A percentile compares a stretch with the other conserved stretches of the same genome.
Conservation (phyloP, 2,888 invertebrate species). For the Serripes groenlandicus region DNA sequence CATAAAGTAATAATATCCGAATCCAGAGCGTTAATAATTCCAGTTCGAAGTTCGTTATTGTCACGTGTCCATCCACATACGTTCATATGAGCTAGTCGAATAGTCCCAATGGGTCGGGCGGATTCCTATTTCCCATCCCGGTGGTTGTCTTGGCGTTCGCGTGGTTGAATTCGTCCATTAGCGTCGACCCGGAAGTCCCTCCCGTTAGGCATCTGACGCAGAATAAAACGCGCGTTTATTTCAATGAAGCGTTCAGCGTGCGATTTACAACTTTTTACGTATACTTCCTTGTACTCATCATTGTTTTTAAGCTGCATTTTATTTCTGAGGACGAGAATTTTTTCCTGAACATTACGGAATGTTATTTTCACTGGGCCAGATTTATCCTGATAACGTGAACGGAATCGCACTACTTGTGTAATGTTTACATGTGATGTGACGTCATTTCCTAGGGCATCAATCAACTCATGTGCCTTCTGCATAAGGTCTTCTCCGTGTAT, state of each 20-base stretch:
- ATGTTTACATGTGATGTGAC: neutral
- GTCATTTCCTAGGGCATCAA: neutral
- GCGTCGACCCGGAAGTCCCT: neutral
- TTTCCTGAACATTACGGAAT: neutral
- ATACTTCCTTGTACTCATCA: neutral
- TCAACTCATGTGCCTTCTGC: neutral
- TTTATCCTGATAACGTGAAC: neutral
- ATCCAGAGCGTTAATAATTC: neutral
- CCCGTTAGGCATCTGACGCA: neutral
- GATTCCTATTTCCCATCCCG: neutral
- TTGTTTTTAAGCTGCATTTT: neutral
- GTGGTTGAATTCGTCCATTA: neutral
- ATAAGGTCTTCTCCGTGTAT: neutral
- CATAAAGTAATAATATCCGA: neutral
- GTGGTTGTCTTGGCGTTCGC: neutral
- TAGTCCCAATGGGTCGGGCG: too few relatives aligned
- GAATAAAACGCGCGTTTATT: neutral
- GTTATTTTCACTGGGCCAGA: slow-evolving; percentile 1
- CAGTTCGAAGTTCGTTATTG: neutral
- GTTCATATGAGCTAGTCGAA: too few relatives aligned
- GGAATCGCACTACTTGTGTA: neutral
- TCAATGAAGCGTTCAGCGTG: slow-evolving; percentile 8
- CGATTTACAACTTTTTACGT: slow-evolving; percentile 12
- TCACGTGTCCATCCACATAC: too few relatives aligned
- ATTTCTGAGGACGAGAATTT: neutral